Evolutionary conservation across 1,140 invertebrate species (phyloP).

Genomic region (Trypoxylus dichotomus): DNA sequence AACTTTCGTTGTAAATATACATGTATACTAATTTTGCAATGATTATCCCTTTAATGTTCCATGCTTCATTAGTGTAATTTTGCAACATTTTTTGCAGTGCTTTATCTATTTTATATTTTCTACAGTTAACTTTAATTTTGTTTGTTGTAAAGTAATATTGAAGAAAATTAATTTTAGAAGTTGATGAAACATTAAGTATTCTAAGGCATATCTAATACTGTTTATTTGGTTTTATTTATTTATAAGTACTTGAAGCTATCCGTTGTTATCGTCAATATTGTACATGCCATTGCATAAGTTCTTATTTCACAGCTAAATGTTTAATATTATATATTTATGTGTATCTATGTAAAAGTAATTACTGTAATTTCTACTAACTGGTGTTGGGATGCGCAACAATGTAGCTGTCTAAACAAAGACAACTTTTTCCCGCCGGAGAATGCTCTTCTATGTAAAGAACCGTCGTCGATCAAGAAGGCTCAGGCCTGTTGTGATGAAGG

Average conservation of each 20-base stretch:
- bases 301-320: not conserved
- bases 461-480: conserved; percentile 50
- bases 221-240: not conserved
- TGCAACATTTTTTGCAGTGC: too few species aligned
- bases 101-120: too few species aligned
- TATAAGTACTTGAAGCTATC: not conserved
- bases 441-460: conserved; percentile 63
- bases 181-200: not conserved
- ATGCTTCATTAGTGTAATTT: too few species aligned
- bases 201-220: not conserved
- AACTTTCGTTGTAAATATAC: too few species aligned
- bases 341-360: conserved; percentile 20
- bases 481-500: conserved; percentile 61
- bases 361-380: conserved; percentile 32
- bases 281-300: not conserved
- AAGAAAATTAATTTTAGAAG: too few species aligned
- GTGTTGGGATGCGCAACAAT: conserved; percentile 30
- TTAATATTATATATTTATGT: conserved; percentile 19
- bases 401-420: conserved; percentile 69
- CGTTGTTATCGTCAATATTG: not conserved
- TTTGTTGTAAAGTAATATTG: too few species aligned
- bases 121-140: too few species aligned
- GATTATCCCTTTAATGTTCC: too few species aligned
- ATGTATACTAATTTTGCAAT: too few species aligned
- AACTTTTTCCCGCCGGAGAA: conserved; percentile 73